Conservation (phyloP, 2,797 vertebrate genomes). For the Peromyscus attwateri region DNA sequence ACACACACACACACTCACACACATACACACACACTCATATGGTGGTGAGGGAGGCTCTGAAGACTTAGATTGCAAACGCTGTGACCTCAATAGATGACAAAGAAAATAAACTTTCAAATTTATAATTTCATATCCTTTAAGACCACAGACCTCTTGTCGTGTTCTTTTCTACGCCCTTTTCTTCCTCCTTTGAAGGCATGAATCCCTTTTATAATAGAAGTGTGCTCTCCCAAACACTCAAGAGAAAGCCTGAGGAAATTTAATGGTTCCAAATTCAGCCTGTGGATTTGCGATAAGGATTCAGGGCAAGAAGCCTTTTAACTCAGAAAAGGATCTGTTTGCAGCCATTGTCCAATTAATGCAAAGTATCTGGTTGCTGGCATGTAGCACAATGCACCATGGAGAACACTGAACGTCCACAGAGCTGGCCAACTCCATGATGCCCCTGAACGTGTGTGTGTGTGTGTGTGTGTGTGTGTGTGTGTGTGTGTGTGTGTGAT, state of each 20-base stretch:
- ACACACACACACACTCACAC: no score
- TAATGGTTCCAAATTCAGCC: slow-evolving; percentile 70
- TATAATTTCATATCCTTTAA: slow-evolving; percentile 28
- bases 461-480: neutral
- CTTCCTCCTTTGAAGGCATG: slow-evolving; percentile 14
- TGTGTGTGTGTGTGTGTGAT: neutral
- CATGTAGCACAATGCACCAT: slow-evolving; percentile 74
- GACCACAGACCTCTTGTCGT: slow-evolving; percentile 2
- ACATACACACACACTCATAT: neutral
- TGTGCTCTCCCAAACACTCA: slow-evolving; percentile 51
- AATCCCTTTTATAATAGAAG: slow-evolving; percentile 60
- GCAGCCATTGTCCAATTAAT: slow-evolving; percentile 76
- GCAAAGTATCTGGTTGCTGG: slow-evolving; percentile 66
- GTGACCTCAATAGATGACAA: neutral
- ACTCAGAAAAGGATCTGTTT: slow-evolving; percentile 76
- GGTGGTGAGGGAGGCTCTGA: neutral
- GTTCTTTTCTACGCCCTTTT: neutral
- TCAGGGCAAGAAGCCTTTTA: slow-evolving; percentile 62
- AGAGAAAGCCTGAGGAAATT: slow-evolving; percentile 70
- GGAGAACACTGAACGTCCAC: slow-evolving; percentile 56
- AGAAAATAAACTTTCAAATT: slow-evolving; percentile 66
- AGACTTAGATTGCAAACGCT: slow-evolving; percentile 46
- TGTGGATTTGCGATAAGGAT: slow-evolving; percentile 74
- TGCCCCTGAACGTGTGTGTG: slow-evolving; percentile 67
- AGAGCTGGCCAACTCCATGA: slow-evolving; percentile 66